Evolutionary conservation across 1,140 invertebrate genomes (phyloP).

Genomic region (Ceratina australensis): DNA sequence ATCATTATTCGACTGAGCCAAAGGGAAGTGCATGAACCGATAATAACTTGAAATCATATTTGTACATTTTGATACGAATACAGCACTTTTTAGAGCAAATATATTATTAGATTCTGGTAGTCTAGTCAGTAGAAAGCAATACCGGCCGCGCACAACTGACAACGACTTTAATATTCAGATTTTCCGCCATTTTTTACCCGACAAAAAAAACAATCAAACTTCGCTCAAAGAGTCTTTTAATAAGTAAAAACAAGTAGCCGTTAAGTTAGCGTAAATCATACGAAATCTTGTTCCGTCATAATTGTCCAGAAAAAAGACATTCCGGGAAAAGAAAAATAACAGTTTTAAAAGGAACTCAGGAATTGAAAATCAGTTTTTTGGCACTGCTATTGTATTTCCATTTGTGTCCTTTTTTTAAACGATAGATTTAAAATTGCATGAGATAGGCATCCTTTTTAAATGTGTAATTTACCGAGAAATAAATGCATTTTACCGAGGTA

Average conservation of each 20-base stretch:
- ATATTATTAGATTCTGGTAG: conserved; percentile 56
- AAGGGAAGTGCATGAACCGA: conserved; percentile 14
- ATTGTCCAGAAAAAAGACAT: conserved; percentile 50
- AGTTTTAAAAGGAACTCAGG: conserved; percentile 43
- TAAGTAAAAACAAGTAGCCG: conserved; percentile 60
- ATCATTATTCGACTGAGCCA: conserved; percentile 38
- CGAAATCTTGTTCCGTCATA: conserved; percentile 39
- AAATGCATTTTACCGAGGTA: conserved; percentile 49
- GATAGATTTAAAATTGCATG: conserved; percentile 23
- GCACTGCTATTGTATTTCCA: conserved; percentile 29
- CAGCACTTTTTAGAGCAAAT: conserved; percentile 60
- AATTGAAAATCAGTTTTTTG: conserved; percentile 64
- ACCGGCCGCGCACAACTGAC: conserved; percentile 73
- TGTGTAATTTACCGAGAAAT: conserved; percentile 45
- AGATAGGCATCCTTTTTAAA: conserved; percentile 36
- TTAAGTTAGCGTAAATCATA: conserved; percentile 66
- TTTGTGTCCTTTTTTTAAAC: conserved; percentile 45
- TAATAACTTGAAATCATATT: conserved; percentile 41
- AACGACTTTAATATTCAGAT: conserved; percentile 71
- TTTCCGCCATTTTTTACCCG: conserved; percentile 69
- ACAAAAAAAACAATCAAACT: conserved; percentile 72
- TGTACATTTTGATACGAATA: conserved; percentile 64
- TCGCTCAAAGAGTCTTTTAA: conserved; percentile 71
- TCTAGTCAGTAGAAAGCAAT: conserved; percentile 71
- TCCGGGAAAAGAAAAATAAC: neutral